phyloP scores from a whole-genome alignment of 2,888 invertebrate genomes.

The Nomada lathburiana region DNA sequence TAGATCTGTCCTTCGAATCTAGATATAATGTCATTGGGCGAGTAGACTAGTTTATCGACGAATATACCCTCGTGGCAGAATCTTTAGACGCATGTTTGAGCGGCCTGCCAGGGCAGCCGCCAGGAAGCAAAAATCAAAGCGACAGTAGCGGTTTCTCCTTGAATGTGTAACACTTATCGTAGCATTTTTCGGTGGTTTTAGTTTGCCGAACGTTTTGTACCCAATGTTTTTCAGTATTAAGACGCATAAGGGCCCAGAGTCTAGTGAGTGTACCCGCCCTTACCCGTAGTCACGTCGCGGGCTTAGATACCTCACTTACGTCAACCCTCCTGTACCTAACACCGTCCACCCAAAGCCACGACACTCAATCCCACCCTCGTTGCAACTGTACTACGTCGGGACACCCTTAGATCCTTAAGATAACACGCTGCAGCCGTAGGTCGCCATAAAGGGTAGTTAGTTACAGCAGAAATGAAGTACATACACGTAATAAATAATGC shows the following conservation, averaged over 20 bases:
- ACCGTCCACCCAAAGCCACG: conserved; percentile 58
- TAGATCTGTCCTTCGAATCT: conserved; percentile 55
- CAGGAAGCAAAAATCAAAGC: conserved; percentile 47
- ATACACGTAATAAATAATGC: conserved; percentile 65
- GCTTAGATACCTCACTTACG: conserved; percentile 14
- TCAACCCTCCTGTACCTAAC: conserved; percentile 33
- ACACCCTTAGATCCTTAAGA: conserved; percentile 63
- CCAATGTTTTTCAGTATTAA: not conserved
- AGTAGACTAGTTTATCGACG: conserved; percentile 54
- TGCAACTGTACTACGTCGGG: conserved; percentile 56
- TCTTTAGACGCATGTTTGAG: conserved; percentile 47
- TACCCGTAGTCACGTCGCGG: conserved; percentile 29
- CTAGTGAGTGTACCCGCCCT: conserved; percentile 24
- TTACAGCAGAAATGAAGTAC: conserved; percentile 52
- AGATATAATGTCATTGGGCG: conserved; percentile 58
- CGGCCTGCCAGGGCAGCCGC: conserved; percentile 33
- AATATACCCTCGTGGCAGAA: conserved; percentile 51
- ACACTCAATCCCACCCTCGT: conserved; percentile 25
- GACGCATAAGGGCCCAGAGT: conserved; percentile 8
- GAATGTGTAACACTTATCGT: conserved; percentile 8
- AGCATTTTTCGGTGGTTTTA: not conserved
- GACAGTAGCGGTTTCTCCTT: conserved; percentile 39
- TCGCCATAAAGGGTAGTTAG: conserved; percentile 56
- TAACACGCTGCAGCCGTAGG: conserved; percentile 52
- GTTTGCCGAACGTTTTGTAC: conserved; percentile 30